A percentile compares a stretch with the other conserved stretches of the same genome.
These are phyloP conservation scores for chimpanzee (Pan troglodytes) DNA, from an alignment of 2,113 vertebrate genomes.

Conservation along the genomic window NHGRI_mPanTro3-v2.1_pri NC_072411.2:42639501-42640000, in stretches of 20 bases:
- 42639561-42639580: background rate
- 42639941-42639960: too few relatives aligned
- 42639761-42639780: background rate
- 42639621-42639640: background rate
- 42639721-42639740: background rate
- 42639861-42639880: background rate
- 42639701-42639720: background rate
- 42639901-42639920: too few relatives aligned
- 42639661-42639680: background rate
- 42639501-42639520: background rate
- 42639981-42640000: too few relatives aligned
- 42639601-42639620: background rate
- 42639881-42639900: background rate
- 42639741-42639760: background rate
- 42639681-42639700: background rate
- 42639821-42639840: background rate
- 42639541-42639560: background rate
- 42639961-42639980: too few relatives aligned
- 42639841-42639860: background rate
- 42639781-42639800: background rate
- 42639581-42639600: background rate
- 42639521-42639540: background rate
- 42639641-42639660: background rate
- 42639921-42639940: too few relatives aligned
- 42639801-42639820: background rate